Conservation (phyloP, 2,113 vertebrate genomes). For the Cyphomyrus discorhynchus region DNA sequence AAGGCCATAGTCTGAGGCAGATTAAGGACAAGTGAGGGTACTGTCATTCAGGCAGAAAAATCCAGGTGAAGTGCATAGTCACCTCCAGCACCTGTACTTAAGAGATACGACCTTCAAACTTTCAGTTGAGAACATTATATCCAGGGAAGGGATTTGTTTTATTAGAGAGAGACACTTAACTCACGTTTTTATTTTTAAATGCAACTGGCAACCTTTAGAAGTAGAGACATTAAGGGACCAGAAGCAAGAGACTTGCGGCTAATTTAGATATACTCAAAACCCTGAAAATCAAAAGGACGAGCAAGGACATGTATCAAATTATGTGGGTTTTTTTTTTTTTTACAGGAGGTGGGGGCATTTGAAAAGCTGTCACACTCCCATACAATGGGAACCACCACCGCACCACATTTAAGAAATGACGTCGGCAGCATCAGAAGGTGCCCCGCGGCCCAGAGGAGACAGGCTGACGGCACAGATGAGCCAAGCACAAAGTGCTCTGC, state of each 20-base stretch:
- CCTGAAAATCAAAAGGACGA: neutral
- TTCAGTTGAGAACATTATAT: neutral
- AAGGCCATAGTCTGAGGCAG: neutral
- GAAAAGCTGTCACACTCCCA: neutral
- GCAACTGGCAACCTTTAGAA: neutral
- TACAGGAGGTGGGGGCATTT: neutral
- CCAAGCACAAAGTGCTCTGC: neutral
- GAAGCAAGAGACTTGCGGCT: neutral
- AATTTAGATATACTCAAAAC: neutral
- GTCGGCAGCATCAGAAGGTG: neutral
- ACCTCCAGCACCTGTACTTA: neutral
- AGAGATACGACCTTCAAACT: neutral
- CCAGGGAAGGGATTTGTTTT: neutral
- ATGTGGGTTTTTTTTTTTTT: neutral
- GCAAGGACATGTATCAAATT: neutral
- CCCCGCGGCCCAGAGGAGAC: neutral
- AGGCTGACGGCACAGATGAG: neutral
- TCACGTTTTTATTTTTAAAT: neutral
- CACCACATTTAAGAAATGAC: neutral
- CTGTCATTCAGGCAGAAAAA: neutral
- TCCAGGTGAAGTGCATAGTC: neutral
- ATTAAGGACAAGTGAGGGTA: neutral
- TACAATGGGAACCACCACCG: neutral
- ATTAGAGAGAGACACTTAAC: neutral
- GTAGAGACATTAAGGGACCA: neutral